phyloP scores from a whole-genome alignment of 1,140 invertebrate species.

The Zaprionus lachaisei region DNA sequence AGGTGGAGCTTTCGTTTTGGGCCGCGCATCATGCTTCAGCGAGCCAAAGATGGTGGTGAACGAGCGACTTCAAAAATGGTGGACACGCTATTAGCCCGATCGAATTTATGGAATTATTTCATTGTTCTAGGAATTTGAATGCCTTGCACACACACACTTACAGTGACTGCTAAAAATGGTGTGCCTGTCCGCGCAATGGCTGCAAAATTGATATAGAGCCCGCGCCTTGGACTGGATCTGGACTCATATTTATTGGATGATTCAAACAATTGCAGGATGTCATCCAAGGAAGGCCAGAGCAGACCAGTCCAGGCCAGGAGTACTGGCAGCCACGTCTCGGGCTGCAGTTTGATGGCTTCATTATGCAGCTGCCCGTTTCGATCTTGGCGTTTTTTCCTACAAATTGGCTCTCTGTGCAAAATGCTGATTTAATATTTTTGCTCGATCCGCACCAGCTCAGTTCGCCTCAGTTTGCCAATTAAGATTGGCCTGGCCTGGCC shows the following conservation, averaged over 20 bases:
- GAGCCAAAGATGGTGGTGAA: constrained; percentile 66
- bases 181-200: constrained; percentile 52
- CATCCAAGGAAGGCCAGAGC: not conserved
- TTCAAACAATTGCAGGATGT: constrained; percentile 55
- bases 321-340: constrained; percentile 14
- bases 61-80: constrained; percentile 62
- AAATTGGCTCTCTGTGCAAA: constrained; percentile 69
- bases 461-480: constrained; percentile 55
- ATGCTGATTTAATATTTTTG: constrained; percentile 79
- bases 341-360: constrained; percentile 70
- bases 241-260: constrained; percentile 69
- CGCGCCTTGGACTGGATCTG: not conserved
- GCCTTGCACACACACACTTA: constrained; percentile 29
- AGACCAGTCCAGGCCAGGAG: constrained; percentile 13
- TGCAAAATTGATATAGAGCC: constrained; percentile 63
- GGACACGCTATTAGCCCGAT: constrained; percentile 69
- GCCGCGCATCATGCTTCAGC: constrained; percentile 14
- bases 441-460: constrained; percentile 14
- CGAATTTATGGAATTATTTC: constrained; percentile 83
- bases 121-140: constrained; percentile 83
- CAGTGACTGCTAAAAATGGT: constrained; percentile 54
- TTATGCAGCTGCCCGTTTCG: constrained; percentile 65
- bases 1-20: constrained; percentile 70
- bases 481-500: constrained; percentile 51
- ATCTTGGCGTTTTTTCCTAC: constrained; percentile 68